Base-by-base conservation (phyloP, 2,113 vertebrate genomes). In the Noturus placidus region DNA sequence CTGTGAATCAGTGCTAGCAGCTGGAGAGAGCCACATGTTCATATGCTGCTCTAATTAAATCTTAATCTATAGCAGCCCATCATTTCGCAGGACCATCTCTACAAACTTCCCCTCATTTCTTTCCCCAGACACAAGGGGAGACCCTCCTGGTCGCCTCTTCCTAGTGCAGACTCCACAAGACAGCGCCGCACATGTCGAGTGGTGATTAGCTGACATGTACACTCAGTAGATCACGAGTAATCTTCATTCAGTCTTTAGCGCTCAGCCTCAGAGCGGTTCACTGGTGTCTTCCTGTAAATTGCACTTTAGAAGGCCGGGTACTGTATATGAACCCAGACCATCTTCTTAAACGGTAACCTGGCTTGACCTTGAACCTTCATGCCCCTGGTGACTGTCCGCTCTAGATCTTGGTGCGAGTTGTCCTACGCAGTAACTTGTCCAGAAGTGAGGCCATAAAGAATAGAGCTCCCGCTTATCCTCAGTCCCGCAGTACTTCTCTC, bases 1-100 rank as follows among this genome's bases (percentile, higher is more conserved):
- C 61, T 35, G 78, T 14, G 52, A 38, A 72, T 56, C 19, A 11
- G 35, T 42, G 35, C 35, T 30, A 67, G 54, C 67, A 82, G 72
- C 76, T 54, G 52, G 50, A 78, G 72, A 79, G 72, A 35, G 72
- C 59, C 63, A 87, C 63, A 57, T 70, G 78, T 65, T 65, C 74
- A 67, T 52, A 65, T 74, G 67, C 65, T 25, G 79, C 33, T 78
- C 33, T 70, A 80, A 79, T 79, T 86, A 65, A 86, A 81, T 30
- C 77, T 56, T 54, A 79, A 54, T 70, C 61, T 79, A 22, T 50
- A 59, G 27, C 57, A 70, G 63, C 63, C 59, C 25, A 54, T 70
- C 50, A 19, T 46, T 72, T 25, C 14, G 19, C 33, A 46, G 50
- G 85, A 70, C 33, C n/a, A 8, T 27, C 84, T 57, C 61, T 82